phyloP scores from a whole-genome alignment of 1,140 invertebrate genomes.

The Plutomurus gul region DNA sequence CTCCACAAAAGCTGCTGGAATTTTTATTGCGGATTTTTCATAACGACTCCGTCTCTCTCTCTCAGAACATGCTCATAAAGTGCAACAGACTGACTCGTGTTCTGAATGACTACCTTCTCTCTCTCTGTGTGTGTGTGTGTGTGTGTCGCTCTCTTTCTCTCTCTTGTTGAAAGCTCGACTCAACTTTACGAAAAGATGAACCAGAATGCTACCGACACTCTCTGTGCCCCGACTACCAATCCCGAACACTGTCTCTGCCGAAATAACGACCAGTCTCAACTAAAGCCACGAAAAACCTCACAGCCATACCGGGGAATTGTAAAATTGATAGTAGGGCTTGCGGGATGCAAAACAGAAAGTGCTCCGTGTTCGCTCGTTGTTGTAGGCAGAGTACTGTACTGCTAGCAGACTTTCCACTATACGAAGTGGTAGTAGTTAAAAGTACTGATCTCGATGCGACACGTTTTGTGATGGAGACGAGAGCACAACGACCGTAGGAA shows the following conservation, averaged over 20 bases:
- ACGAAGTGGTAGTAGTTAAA: not conserved
- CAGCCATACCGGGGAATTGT: not conserved
- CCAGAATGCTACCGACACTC: slow-evolving; percentile 25
- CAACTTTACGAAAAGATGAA: slow-evolving; percentile 5
- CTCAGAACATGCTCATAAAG: slow-evolving; percentile 43
- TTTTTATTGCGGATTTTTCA: slow-evolving; percentile 54
- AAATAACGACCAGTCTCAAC: not conserved
- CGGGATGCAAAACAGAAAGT: no score
- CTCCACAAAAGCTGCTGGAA: slow-evolving; percentile 47
- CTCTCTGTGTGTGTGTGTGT: no score
- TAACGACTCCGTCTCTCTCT: slow-evolving; percentile 44
- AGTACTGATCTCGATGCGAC: no score
- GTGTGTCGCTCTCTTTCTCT: no score
- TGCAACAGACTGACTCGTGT: slow-evolving; percentile 44
- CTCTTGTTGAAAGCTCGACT: no score
- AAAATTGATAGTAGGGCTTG: no score
- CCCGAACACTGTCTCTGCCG: not conserved
- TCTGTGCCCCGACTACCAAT: slow-evolving; percentile 19
- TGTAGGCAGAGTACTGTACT: no score
- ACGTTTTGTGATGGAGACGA: not conserved
- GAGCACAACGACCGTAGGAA: not conserved
- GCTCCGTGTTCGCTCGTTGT: no score
- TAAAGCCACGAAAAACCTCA: not conserved
- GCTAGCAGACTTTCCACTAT: no score
- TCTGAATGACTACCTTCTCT: slow-evolving; percentile 22